A percentile compares a stretch with the other conserved stretches of the same genome.
Conservation (phyloP, 2,797 vertebrate species). For the Lutjanus argentimaculatus region DNA sequence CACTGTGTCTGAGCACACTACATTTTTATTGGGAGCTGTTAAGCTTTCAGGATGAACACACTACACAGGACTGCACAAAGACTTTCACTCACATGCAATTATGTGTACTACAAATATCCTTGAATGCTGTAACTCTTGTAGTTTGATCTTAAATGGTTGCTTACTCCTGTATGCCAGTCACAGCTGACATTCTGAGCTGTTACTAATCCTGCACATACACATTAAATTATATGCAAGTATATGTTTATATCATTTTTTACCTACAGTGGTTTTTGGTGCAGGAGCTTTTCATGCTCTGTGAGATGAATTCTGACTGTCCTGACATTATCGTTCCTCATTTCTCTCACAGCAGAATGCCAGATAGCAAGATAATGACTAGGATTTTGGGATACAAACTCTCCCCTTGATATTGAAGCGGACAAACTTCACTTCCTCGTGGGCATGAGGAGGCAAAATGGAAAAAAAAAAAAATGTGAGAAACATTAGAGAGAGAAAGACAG, state of each 20-base stretch:
- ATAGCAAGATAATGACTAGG: background rate
- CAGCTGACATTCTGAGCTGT: slow-evolving; percentile 7
- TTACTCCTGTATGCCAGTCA: slow-evolving; percentile 22
- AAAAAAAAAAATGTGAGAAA: slow-evolving; percentile 26
- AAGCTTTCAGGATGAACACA: background rate
- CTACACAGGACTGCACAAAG: slow-evolving; percentile 2
- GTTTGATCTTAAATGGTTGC: slow-evolving; percentile 1
- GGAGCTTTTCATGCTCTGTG: background rate
- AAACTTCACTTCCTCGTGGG: slow-evolving; percentile 34
- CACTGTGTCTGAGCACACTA: background rate
- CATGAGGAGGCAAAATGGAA: background rate
- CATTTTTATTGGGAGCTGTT: background rate
- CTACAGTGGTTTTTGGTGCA: slow-evolving; percentile 3
- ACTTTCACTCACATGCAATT: slow-evolving; percentile 13
- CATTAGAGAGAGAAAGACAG: slow-evolving; percentile 23
- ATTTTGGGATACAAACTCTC: slow-evolving; percentile 15
- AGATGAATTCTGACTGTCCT: slow-evolving; percentile 14
- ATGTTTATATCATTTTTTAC: slow-evolving; percentile 32
- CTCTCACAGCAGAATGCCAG: slow-evolving; percentile 6
- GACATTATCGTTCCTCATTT: slow-evolving; percentile 7
- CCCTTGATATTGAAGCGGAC: slow-evolving; percentile 15
- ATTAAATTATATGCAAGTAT: background rate
- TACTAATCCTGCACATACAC: slow-evolving; percentile 18
- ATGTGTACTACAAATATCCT: background rate
- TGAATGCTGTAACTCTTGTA: slow-evolving; percentile 6